Evolutionary conservation across 2,113 vertebrate genomes (phyloP).

Genomic region (Gorsachius goisagi): DNA sequence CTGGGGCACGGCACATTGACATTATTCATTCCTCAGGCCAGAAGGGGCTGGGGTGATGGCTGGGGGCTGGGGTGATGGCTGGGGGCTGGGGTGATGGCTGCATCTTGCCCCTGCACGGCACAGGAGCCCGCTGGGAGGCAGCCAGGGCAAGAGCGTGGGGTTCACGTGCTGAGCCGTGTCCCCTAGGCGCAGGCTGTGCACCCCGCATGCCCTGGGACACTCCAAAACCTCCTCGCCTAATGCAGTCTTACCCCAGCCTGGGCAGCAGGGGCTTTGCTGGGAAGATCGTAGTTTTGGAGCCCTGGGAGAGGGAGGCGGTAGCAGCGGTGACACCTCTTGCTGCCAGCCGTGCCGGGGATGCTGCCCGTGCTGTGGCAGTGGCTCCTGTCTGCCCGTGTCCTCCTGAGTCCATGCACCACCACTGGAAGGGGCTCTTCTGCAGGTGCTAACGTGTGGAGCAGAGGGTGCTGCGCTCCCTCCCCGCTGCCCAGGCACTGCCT

Average conservation of each 20-base stretch:
- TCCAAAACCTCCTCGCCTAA: not conserved
- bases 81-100: fast-evolving
- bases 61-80: fast-evolving
- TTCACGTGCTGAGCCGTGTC: not conserved
- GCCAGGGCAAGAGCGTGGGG: fast-evolving
- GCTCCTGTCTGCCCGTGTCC: not conserved
- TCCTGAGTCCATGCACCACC: not conserved
- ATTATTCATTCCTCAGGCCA: fast-evolving
- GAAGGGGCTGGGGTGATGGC: fast-evolving
- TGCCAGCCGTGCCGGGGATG: not conserved
- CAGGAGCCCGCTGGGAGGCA: not conserved
- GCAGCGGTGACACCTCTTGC: not conserved
- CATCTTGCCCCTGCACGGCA: not conserved
- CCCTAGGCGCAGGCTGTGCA: not conserved
- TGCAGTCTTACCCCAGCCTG: not conserved
- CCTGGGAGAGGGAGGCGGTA: not conserved
- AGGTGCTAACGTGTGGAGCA: not conserved
- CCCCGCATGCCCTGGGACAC: no score
- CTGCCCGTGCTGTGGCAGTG: not conserved
- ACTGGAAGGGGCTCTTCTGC: not conserved
- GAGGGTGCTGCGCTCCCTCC: not conserved
- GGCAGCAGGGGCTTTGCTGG: not conserved
- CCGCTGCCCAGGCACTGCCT: not conserved
- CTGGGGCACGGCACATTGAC: not conserved
- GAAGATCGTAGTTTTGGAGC: not conserved